These are phyloP conservation scores for Sitobion miscanthi DNA, from an alignment of 1,140 invertebrate species.

Conservation along the genomic window DNA sequence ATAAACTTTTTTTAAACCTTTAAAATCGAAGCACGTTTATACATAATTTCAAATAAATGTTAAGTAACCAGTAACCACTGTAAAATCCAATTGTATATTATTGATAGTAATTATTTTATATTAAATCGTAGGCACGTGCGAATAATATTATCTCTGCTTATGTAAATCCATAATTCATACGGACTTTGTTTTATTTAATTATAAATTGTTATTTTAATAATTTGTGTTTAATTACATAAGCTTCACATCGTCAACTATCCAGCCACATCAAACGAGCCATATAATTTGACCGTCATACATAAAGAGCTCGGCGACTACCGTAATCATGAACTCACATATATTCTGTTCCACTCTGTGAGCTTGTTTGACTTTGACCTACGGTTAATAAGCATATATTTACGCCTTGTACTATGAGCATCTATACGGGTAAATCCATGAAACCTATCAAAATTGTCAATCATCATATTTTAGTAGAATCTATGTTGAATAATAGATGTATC, in stretches of 20 bases:
- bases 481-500: no score
- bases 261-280: neutral
- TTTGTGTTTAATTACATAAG: neutral
- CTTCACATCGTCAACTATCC: neutral
- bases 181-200: neutral
- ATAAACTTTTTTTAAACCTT: no score
- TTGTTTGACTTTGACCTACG: neutral
- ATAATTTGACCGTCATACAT: neutral
- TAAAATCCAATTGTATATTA: no score
- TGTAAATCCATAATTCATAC: neutral
- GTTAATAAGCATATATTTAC: neutral
- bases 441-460: neutral
- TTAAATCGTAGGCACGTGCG: no score
- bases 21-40: no score
- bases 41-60: no score
- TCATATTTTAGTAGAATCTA: neutral
- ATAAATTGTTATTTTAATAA: neutral
- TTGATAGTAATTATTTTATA: no score
- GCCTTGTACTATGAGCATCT: neutral
- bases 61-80: no score
- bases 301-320: neutral
- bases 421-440: neutral
- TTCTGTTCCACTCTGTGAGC: neutral
- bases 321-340: neutral
- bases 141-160: neutral